A percentile compares a stretch with the other conserved stretches of the same genome.
Conservation (phyloP, 2,113 vertebrate species). For the Dasyurus viverrinus region DNA sequence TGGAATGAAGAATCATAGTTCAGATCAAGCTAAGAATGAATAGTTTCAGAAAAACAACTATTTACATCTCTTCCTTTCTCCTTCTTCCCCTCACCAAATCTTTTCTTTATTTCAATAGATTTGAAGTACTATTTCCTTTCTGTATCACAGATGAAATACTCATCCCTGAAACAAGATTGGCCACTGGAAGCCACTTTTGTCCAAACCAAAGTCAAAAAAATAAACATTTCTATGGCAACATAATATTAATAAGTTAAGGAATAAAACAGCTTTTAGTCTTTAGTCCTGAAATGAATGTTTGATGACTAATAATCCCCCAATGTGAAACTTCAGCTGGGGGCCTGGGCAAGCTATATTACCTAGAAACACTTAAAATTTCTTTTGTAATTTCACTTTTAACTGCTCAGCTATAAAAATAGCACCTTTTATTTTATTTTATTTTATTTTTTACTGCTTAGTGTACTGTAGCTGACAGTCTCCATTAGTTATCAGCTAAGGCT, state of each 20-base stretch:
- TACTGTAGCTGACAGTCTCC: constrained; percentile 68
- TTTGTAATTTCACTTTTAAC: constrained; percentile 63
- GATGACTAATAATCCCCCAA: background rate
- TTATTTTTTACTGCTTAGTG: background rate
- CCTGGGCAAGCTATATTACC: constrained; percentile 44
- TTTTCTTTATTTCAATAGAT: constrained; percentile 38
- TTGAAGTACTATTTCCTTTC: constrained; percentile 4
- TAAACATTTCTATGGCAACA: constrained; percentile 74
- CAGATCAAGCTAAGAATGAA: constrained; percentile 41
- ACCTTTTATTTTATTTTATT: background rate
- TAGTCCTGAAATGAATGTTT: background rate
- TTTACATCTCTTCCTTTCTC: constrained; percentile 48
- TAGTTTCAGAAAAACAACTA: constrained; percentile 58
- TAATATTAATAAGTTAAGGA: constrained; percentile 69
- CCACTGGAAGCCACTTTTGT: constrained; percentile 87
- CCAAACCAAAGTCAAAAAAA: constrained; percentile 70
- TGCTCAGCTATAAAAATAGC: constrained; percentile 28
- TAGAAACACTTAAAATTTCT: constrained; percentile 19
- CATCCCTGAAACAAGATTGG: constrained; percentile 63
- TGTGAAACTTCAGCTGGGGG: background rate
- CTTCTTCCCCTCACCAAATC: background rate
- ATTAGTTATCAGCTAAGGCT: constrained; percentile 74
- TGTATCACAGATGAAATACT: constrained; percentile 12
- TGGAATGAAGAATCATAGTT: constrained; percentile 42
- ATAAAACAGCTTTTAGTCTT: background rate